phyloP scores from a whole-genome alignment of 2,797 vertebrate species.

The Melopsittacus undulatus region DNA sequence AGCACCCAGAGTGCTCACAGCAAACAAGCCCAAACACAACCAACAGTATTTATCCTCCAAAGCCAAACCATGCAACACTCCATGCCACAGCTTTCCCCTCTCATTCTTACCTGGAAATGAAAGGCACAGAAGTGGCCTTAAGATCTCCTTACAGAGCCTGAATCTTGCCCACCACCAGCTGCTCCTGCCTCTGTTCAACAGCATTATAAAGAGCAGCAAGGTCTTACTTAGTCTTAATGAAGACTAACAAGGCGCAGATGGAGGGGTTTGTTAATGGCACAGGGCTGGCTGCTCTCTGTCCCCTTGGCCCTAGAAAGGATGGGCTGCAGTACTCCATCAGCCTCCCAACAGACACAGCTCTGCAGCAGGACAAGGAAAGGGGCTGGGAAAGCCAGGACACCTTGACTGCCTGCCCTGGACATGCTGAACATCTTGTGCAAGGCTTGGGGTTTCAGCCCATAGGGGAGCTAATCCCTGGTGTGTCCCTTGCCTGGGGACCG shows the following conservation, averaged over 20 bases:
- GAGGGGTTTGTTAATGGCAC: background rate
- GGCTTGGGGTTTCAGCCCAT: background rate
- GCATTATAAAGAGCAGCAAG: background rate
- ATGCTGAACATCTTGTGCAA: background rate
- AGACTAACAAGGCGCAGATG: background rate
- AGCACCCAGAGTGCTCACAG: background rate
- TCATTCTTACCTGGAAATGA: background rate
- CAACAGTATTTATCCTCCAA: background rate
- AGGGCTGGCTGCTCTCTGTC: background rate
- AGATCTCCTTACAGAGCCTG: background rate
- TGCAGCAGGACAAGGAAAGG: background rate
- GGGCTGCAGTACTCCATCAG: background rate
- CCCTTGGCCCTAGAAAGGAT: background rate
- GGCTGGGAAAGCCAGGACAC: background rate
- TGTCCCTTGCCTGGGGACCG: background rate
- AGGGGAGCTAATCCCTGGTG: background rate
- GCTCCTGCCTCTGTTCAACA: background rate
- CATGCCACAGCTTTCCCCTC: rapidly evolving
- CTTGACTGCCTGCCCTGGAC: background rate
- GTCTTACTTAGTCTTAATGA: background rate
- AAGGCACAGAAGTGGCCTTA: background rate
- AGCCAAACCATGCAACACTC: background rate
- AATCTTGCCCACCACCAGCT: background rate
- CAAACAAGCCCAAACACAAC: background rate
- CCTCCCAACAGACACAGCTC: background rate